A percentile compares a stretch with the other conserved stretches of the same genome.
phyloP scores from a whole-genome alignment of 2,113 vertebrate species.

The Trogon melanurus region DNA sequence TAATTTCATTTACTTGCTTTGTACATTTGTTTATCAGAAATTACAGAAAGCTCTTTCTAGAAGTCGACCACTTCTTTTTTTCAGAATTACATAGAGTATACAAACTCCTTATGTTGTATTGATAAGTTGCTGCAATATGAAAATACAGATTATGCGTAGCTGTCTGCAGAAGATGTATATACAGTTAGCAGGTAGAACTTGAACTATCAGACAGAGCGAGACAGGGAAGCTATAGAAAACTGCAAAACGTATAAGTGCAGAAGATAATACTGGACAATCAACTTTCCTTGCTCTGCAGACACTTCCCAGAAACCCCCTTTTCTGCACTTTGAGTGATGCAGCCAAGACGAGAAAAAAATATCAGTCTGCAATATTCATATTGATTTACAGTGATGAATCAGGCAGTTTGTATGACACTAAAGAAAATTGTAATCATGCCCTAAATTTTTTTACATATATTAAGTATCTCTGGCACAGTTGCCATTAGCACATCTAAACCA shows the following conservation, averaged over 20 bases:
- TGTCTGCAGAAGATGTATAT: background rate
- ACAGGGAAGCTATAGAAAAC: background rate
- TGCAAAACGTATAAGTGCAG: background rate
- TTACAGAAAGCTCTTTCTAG: background rate
- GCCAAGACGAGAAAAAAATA: background rate
- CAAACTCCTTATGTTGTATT: background rate
- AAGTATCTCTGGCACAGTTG: background rate
- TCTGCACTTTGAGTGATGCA: background rate
- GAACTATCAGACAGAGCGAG: background rate
- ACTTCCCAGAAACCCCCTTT: background rate
- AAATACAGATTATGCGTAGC: background rate
- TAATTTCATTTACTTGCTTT: background rate
- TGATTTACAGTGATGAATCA: background rate
- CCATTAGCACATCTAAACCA: background rate
- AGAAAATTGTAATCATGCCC: background rate
- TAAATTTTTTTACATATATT: background rate
- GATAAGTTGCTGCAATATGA: background rate
- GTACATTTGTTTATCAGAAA: background rate
- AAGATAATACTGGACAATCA: background rate
- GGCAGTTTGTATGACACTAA: background rate
- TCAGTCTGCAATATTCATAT: background rate
- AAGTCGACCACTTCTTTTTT: background rate
- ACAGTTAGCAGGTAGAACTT: background rate
- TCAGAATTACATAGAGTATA: background rate
- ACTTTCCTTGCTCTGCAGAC: background rate